Evolutionary conservation across 1,140 invertebrate genomes (phyloP), one percentile per base, ranked within the genome.

Genomic region (Xylocopa sonorina): DNA sequence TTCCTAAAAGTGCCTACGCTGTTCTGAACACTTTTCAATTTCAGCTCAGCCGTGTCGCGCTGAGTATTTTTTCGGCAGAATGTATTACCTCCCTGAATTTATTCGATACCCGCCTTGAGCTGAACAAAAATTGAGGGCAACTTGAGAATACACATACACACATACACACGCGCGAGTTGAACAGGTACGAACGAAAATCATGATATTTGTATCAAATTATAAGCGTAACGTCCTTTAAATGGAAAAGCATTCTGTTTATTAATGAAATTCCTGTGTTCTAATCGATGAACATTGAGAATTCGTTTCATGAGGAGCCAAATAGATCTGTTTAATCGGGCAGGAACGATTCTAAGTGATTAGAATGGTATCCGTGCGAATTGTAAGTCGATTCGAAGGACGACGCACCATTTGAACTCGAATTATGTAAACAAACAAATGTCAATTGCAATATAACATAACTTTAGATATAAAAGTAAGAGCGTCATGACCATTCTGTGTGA

Each of bases 1-100:
- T 81, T 84, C 88, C 91, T 92, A 87, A 91, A 92, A 92, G 91
- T 92, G 91, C 91, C 91, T 92, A 92, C 84, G 91, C 91, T 91
- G 67, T 90, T 86, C 86, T 84, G 87, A 78, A 81, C 78, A 83
- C 58, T 83, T 87, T 89, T 83, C 27, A 43, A 81, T 38, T 38
- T 9, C 3, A 38, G 38, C 38, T 38, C 38, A 38, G 38, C 58
- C 41, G 43, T 57, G 18, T 76, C 84, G 81, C 60, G 64, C 79
- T 83, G 32, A 78, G 75, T 64, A n/a, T n/a, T n/a, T n/a, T 86
- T 86, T 81, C 64, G 72, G 66, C 67, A 84, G 27, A 67, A 53
- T 16, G n/a, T 79, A 79, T 81, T 57, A 60, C 67, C 34, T 80
- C 60, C 34, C 76, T 80, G 38, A 38, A 87, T 81, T 87, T 48